Evolutionary conservation across 2,797 vertebrate species (phyloP), one percentile per base, ranked within the genome.

Genomic region (Melanotaenia parkinsoni): DNA sequence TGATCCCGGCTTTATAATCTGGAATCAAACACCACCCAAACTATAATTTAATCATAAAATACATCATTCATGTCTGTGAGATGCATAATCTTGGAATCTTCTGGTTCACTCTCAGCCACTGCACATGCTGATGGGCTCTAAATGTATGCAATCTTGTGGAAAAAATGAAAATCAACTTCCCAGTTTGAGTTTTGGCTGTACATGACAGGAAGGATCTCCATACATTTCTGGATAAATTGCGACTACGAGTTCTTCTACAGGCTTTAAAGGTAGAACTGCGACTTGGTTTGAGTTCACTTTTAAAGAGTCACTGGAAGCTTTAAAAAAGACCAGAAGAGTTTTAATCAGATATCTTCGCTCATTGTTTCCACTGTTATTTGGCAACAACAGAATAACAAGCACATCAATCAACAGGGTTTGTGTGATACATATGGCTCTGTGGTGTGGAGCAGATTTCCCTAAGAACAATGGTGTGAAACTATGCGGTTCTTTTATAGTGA

Each of bases 1-100:
- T 60, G 61, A 85, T 85, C 78, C 58, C 0, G 9, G 9, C 43
- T 84, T 89, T 85, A 88, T 83, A 66, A 69, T 33, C 81, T 35
- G 63, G 75, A 65, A 79, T 85, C 38, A 86, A 70, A 74, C 69
- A 22, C 35, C 24, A 38, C 56, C 35, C 33, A 61, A 73, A 63
- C 73, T 80, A 54, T 80, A 62, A 86, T 84, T 70, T 74, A 38
- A 50, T 57, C 30, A 40, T 54, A 72, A 87, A 77, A 80, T 45
- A 70, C 22, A 53, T 32, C 6, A 79, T 77, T 79, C 58, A 72
- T 70, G 30, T 22, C 62, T 1, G 26, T 20, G 33, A 57, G 5
- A 54, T 38, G 50, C 24, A 24, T 70, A 28, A 76, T 80, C 61
- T 53, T 14, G n/a, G n/a, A 62, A 26, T 58, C 33, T 47, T 50